Evolutionary conservation across 1,140 invertebrate species (phyloP).

Genomic region (Capitella teleta): DNA sequence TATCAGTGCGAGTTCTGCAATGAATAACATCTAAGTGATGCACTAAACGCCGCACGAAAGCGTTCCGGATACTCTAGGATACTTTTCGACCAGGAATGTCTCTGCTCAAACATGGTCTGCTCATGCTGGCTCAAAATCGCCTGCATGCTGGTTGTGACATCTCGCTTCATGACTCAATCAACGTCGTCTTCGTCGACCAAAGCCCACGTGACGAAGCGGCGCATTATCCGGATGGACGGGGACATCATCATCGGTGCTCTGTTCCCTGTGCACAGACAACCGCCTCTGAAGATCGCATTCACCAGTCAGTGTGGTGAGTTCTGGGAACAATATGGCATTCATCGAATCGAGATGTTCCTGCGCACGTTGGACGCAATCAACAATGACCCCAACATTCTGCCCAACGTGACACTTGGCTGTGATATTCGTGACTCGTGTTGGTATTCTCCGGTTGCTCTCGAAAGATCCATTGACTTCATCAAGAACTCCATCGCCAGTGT

Average conservation of each 20-base stretch:
- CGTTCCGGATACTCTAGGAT: too few species aligned
- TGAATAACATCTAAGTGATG: too few species aligned
- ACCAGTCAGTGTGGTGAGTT: constrained; percentile 33
- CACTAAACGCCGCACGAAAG: too few species aligned
- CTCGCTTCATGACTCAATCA: too few species aligned
- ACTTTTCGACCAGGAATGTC: too few species aligned
- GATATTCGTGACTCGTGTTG: constrained; percentile 72
- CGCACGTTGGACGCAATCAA: constrained; percentile 50
- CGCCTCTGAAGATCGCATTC: constrained; percentile 31
- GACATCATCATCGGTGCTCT: constrained; percentile 63
- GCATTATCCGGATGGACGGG: constrained; percentile 49
- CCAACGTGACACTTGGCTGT: constrained; percentile 57
- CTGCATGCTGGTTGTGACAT: too few species aligned
- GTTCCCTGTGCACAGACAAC: constrained; percentile 61
- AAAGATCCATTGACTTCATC: constrained; percentile 65
- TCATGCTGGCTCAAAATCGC: too few species aligned
- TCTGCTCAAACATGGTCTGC: too few species aligned
- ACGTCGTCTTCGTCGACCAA: too few species aligned
- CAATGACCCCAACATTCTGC: constrained; percentile 38
- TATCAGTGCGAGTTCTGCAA: too few species aligned
- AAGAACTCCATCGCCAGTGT: constrained; percentile 49
- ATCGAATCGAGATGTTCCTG: constrained; percentile 60
- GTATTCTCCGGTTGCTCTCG: constrained; percentile 64
- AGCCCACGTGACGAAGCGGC: too few species aligned
- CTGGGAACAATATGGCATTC: constrained; percentile 66